These are phyloP conservation scores for Calidris pygmaea DNA, from an alignment of 2,113 vertebrate species.

Conservation along the genomic window DNA sequence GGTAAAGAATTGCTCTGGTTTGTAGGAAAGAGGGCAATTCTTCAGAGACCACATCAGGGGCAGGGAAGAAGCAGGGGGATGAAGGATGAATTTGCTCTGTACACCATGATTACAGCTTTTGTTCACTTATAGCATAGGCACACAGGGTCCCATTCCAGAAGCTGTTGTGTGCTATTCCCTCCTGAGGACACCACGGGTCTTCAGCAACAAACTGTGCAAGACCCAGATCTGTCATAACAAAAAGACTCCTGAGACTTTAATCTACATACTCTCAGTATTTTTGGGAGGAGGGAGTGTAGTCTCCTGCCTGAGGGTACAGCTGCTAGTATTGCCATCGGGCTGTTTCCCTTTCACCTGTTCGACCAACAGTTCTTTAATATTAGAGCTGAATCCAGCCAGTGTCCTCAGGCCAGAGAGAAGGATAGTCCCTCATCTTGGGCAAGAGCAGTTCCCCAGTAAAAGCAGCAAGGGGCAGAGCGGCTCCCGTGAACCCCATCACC, in stretches of 20 bases:
- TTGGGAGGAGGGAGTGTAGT: not conserved
- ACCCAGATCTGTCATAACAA: not conserved
- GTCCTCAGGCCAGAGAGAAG: not conserved
- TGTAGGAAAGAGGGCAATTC: not conserved
- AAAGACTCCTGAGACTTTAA: not conserved
- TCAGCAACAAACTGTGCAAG: not conserved
- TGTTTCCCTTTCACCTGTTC: not conserved
- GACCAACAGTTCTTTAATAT: not conserved
- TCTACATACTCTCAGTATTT: not conserved
- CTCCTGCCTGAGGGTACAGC: not conserved
- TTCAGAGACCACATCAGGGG: not conserved
- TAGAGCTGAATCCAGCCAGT: not conserved
- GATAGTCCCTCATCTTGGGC: accelerated
- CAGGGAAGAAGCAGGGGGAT: not conserved
- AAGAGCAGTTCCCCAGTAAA: not conserved
- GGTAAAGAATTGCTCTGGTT: not conserved
- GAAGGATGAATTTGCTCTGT: not conserved
- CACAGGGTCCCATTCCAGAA: not conserved
- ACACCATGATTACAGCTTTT: not conserved
- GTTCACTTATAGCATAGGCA: not conserved
- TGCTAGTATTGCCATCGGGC: not conserved
- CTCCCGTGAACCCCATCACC: accelerated
- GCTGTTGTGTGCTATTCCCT: not conserved
- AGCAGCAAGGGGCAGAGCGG: not conserved
- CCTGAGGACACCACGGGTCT: not conserved